Evolutionary conservation across 2,888 invertebrate genomes (phyloP).

Genomic region (Frankliniella fusca): DNA sequence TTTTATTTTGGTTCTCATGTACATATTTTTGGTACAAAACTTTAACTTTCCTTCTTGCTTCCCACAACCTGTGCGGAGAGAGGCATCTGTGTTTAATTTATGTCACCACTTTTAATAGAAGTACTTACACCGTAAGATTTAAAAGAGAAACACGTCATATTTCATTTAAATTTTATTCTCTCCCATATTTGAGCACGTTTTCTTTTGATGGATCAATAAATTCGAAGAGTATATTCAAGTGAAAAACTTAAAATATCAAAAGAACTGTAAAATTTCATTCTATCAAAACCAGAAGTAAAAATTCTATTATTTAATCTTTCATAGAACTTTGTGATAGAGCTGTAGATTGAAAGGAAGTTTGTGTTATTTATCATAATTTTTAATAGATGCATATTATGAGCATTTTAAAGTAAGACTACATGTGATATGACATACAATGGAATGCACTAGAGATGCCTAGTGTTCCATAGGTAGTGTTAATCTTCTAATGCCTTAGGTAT

Average conservation of each 20-base stretch:
- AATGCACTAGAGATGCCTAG: not conserved
- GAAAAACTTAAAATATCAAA: not conserved
- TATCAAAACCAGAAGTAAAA: not conserved
- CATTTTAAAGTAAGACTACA: constrained; percentile 2
- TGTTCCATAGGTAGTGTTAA: not conserved
- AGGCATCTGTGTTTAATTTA: too few species aligned
- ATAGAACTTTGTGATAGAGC: not conserved
- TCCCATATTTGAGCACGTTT: not conserved
- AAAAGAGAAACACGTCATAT: not conserved
- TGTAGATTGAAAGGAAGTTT: not conserved
- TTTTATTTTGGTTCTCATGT: not conserved
- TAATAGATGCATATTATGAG: not conserved
- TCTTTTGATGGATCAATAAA: not conserved
- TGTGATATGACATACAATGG: not conserved
- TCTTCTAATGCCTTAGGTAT: not conserved
- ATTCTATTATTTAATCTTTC: not conserved
- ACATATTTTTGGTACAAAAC: not conserved
- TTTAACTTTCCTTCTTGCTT: not conserved
- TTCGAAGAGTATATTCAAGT: not conserved
- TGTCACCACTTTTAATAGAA: too few species aligned
- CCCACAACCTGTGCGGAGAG: too few species aligned
- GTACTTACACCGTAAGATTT: too few species aligned
- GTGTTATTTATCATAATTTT: constrained; percentile 23
- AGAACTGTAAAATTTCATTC: not conserved
- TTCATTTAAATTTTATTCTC: not conserved